Percentiles rank a stretch among this genome's conserved stretches.
phyloP scores from a whole-genome alignment of 2,888 invertebrate species.

The Volucella zonaria region DNA sequence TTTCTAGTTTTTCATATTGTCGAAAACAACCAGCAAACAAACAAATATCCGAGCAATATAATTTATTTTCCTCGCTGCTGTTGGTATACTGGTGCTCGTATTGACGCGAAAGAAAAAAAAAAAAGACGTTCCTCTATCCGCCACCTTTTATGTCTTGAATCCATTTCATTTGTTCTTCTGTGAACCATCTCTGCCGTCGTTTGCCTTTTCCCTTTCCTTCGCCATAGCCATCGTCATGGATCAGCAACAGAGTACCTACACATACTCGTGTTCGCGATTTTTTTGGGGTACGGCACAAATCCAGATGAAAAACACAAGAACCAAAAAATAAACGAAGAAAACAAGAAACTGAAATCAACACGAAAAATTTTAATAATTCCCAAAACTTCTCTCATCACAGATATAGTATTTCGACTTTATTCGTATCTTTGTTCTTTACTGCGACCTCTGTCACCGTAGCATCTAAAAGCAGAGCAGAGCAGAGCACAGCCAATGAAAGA shows the following conservation, averaged over 20 bases:
- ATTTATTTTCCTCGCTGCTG: conserved; percentile 64
- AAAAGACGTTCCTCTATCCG: conserved; percentile 43
- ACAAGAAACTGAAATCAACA: conserved; percentile 26
- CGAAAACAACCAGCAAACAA: conserved; percentile 53
- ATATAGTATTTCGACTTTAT: conserved; percentile 16
- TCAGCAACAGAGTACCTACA: neutral
- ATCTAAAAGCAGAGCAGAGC: neutral
- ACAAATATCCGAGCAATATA: conserved; percentile 67
- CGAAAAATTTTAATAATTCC: conserved; percentile 70
- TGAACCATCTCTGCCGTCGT: too few species aligned
- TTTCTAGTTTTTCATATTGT: conserved; percentile 65
- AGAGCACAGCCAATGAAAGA: conserved; percentile 48
- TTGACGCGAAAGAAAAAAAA: conserved; percentile 23
- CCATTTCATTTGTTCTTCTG: conserved; percentile 60
- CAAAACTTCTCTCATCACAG: conserved; percentile 53
- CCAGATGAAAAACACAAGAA: conserved; percentile 44
- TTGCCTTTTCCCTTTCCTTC: too few species aligned
- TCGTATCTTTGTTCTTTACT: neutral
- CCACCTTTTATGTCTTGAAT: conserved; percentile 61
- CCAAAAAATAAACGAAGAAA: conserved; percentile 32
- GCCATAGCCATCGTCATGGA: conserved; percentile 25
- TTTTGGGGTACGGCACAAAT: conserved; percentile 52
- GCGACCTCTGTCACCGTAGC: conserved; percentile 7
- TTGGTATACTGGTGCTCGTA: neutral
- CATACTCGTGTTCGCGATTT: neutral